Conservation (phyloP, 1,140 invertebrate genomes). For the Hesperophylax magnus region DNA sequence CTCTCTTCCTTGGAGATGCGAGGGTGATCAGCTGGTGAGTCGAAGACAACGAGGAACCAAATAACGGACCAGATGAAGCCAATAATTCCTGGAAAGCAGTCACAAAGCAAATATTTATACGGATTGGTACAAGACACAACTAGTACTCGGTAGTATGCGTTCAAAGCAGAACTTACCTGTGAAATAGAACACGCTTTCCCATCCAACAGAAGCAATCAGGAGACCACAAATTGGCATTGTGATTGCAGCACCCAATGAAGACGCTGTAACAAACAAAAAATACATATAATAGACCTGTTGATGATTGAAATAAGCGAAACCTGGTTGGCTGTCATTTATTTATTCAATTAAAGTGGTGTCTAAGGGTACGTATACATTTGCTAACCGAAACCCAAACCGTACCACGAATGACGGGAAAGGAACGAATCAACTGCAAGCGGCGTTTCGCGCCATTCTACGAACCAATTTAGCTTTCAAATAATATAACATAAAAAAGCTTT, state of each 20-base stretch:
- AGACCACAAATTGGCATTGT: slow-evolving; percentile 87
- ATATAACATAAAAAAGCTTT: too few relatives aligned
- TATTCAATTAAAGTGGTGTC: too few relatives aligned
- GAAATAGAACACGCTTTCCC: slow-evolving; percentile 89
- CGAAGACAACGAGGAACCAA: slow-evolving; percentile 90
- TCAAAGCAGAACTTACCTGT: slow-evolving; percentile 73
- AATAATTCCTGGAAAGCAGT: slow-evolving; percentile 67
- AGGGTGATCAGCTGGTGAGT: slow-evolving; percentile 89
- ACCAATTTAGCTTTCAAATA: too few relatives aligned
- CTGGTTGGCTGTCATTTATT: too few relatives aligned
- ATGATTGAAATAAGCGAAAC: too few relatives aligned
- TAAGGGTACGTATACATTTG: too few relatives aligned
- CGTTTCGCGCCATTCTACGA: too few relatives aligned
- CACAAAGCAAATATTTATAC: too few relatives aligned
- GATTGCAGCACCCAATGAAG: slow-evolving; percentile 85
- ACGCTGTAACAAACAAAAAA: slow-evolving; percentile 72
- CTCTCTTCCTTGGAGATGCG: slow-evolving; percentile 86
- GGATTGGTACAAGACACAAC: neutral
- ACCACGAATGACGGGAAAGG: too few relatives aligned
- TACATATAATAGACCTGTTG: too few relatives aligned
- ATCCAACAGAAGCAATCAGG: slow-evolving; percentile 83
- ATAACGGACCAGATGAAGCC: slow-evolving; percentile 86
- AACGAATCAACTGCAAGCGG: too few relatives aligned
- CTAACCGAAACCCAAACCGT: too few relatives aligned
- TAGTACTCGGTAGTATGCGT: neutral